Evolutionary conservation across 2,888 invertebrate genomes (phyloP), one percentile per base, ranked within the genome.

Genomic region (Drepana falcataria): DNA sequence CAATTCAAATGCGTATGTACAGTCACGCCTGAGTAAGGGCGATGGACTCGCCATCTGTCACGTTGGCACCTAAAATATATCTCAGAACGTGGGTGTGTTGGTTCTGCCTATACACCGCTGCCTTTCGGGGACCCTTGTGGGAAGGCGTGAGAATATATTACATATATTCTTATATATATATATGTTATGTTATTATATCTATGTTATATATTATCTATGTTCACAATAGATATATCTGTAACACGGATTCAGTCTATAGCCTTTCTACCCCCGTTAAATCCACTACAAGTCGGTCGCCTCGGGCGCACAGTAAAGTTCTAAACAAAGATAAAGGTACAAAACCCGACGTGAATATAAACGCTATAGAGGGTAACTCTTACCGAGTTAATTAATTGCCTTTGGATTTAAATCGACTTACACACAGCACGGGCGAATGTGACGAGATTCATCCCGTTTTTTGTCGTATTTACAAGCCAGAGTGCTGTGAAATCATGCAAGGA

Each of bases 341-440:
- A 72, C 75, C 69, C 69, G 74, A 61, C 68, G 58, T 66, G 85
- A 85, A 86, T 85, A 85, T 81, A 85, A 86, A 87, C 68, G 74
- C 73, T 76, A 82, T 79, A 77, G 78, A 81, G 83, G 78, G 44
- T 44, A 9, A 44, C 44, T 82, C 85, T 66, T 75, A 72, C 73
- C 69, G 73, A 74, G 73, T 77, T 82, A 83, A 87, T 87, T 87
- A 87, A 87, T 87, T 85, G 82, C 77, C 75, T 82, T 82, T 77
- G 77, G 78, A 79, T 82, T 83, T 54, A 55, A 57, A 40, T 51
- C 40, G 51, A 40, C 51, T 51, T 51, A 51, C 40, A 40, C 40
- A 40, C 9, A 44, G 44, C 44, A 44, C 9, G 44, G 44, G 9
- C 6, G 44, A 6, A 49, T n/a, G 35, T 35, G 49, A 53, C 55